Conservation (phyloP, 2,888 invertebrate species). For the Agrilus mali region DNA sequence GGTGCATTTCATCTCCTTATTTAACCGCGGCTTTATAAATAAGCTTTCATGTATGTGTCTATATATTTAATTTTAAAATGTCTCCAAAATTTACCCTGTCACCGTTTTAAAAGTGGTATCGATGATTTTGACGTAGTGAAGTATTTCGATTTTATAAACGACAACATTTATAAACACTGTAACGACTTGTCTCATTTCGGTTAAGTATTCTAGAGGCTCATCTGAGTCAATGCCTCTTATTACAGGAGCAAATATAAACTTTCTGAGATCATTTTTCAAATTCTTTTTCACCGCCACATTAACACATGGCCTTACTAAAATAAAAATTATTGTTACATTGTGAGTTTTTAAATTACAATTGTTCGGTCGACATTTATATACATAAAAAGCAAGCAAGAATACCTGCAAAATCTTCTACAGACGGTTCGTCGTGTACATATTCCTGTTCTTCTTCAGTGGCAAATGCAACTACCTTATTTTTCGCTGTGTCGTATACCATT, state of each 20-base stretch:
- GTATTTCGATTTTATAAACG: slow-evolving; percentile 30
- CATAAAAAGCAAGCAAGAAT: neutral
- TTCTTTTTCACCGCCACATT: slow-evolving; percentile 30
- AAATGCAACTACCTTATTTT: too few species aligned
- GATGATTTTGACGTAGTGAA: slow-evolving; percentile 37
- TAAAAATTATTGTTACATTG: slow-evolving; percentile 3
- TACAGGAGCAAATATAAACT: slow-evolving; percentile 47
- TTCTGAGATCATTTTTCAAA: slow-evolving; percentile 37
- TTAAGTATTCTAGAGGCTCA: slow-evolving; percentile 57
- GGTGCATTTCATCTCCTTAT: too few species aligned
- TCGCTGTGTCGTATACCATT: too few species aligned
- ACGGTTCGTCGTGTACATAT: neutral
- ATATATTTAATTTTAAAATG: too few species aligned
- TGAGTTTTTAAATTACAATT: too few species aligned
- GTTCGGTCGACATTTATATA: neutral
- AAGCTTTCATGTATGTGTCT: too few species aligned
- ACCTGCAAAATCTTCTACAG: neutral
- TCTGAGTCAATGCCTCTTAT: slow-evolving; percentile 48
- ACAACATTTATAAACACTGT: slow-evolving; percentile 54
- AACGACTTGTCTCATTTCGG: slow-evolving; percentile 59
- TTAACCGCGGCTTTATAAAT: too few species aligned
- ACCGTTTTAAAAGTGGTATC: slow-evolving; percentile 39
- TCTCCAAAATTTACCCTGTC: slow-evolving; percentile 27
- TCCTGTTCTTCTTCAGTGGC: neutral
- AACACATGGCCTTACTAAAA: slow-evolving; percentile 37